phyloP scores from a whole-genome alignment of 2,888 invertebrate species.

The Caenorhabditis sinica region DNA sequence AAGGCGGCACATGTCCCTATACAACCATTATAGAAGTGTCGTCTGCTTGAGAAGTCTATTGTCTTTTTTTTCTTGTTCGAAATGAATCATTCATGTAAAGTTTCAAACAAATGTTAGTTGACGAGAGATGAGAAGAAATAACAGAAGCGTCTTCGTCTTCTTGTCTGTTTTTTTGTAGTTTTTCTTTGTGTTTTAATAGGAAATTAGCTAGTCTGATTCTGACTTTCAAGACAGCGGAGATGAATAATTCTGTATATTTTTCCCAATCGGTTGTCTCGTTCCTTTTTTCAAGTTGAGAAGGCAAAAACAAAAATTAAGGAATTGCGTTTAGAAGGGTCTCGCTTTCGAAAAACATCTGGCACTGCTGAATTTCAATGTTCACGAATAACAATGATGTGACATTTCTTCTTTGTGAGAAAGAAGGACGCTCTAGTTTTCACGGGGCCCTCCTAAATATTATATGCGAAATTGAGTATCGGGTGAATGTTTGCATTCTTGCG shows the following conservation, averaged over 20 bases:
- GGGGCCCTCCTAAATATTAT: neutral
- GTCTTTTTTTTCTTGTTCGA: conserved; percentile 49
- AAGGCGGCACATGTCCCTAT: conserved; percentile 50
- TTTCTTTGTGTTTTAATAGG: conserved; percentile 5
- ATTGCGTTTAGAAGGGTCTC: neutral
- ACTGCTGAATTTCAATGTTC: neutral
- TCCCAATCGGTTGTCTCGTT: neutral
- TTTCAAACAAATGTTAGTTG: conserved; percentile 46
- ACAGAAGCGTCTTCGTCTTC: neutral
- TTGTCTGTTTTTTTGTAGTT: neutral
- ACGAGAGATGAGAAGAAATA: neutral
- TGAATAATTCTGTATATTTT: conserved; percentile 27
- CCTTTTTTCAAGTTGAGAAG: neutral
- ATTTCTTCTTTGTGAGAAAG: neutral
- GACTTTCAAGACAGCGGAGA: neutral
- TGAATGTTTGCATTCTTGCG: conserved; percentile 1
- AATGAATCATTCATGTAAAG: conserved; percentile 61
- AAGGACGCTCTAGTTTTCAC: neutral
- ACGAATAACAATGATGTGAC: conserved; percentile 21
- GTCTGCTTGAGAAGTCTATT: conserved; percentile 37
- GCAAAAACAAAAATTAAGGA: conserved; percentile 10
- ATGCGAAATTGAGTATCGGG: conserved; percentile 1
- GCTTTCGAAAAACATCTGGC: conserved; percentile 13
- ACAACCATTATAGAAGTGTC: conserved; percentile 48
- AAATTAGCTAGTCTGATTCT: neutral